Evolutionary conservation across 1,140 invertebrate species (phyloP), one percentile per base, ranked within the genome.

Genomic region (Littorina saxatilis): DNA sequence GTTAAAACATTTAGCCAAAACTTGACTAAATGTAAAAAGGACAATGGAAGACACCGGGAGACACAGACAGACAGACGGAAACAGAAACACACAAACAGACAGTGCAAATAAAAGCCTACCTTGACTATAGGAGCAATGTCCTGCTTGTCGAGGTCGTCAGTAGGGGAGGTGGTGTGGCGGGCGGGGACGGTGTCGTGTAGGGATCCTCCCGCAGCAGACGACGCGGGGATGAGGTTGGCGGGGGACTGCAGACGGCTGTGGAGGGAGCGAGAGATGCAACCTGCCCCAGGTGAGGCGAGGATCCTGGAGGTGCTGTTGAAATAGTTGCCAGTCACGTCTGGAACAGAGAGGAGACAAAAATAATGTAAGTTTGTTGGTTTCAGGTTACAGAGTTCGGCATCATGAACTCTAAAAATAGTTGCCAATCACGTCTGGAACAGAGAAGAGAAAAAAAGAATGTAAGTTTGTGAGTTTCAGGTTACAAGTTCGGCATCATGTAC

Each of bases 251-350:
- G 52, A 2, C 76, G 76, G 17, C 66, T 55, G 5, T n/a, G 23
- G 5, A 78, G 76, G 13, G 76, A 35, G 35, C 55, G 35, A 3
- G 76, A 78, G 55, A 78, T 78, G 76, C 23, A 27, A 23, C 76
- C 76, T 27, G 39, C 76, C 7, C 76, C 76, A 13, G 76, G 76
- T 9, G 76, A 58, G 27, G 76, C 76, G 13, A 78, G 5, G 76
- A 78, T 78, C 76, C 35, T 55, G 35, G 76, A 78, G 9, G 76
- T 29, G 55, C 55, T 63, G 76, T 43, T 32, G 76, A 78, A 78
- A 58, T 78, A 78, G 37, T 73, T 39, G 35, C 58, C 17, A 1
- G 35, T 27, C 29, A 29, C 27, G 2, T 78, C 76, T 78, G 76
- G 37, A 78, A 78, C 76, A 27, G 58, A n/a, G n/a, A n/a, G n/a